phyloP scores from a whole-genome alignment of 2,113 vertebrate genomes.

The Ardeotis arabs region DNA sequence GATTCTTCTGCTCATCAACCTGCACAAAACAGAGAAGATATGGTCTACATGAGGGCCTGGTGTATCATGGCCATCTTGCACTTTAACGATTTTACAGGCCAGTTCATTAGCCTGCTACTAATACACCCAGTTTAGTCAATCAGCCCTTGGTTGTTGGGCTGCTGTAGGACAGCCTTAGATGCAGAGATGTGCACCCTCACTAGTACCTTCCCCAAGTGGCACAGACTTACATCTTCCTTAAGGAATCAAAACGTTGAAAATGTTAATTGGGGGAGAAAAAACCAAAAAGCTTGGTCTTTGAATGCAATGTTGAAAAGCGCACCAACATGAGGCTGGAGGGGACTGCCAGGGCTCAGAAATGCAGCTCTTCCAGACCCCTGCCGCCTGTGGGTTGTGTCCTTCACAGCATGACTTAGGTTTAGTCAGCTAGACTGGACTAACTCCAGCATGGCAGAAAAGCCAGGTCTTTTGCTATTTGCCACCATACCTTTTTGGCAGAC shows the following conservation, averaged over 20 bases:
- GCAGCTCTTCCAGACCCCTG: not conserved
- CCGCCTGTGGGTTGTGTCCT: not conserved
- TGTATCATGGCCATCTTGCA: not conserved
- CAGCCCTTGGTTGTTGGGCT: not conserved
- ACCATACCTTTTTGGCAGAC: not conserved
- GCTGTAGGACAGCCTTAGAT: not conserved
- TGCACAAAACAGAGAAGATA: not conserved
- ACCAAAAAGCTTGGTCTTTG: not conserved
- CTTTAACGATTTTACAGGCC: not conserved
- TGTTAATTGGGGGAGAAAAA: not conserved
- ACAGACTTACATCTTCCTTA: not conserved
- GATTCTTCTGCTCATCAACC: not conserved
- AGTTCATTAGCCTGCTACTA: not conserved
- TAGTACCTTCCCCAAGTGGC: not conserved
- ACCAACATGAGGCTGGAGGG: not conserved
- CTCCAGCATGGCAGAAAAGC: not conserved
- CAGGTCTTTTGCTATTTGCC: not conserved
- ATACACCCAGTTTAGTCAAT: not conserved
- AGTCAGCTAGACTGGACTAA: not conserved
- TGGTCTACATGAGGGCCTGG: not conserved
- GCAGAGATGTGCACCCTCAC: not conserved
- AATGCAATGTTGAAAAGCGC: not conserved
- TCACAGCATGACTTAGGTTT: not conserved
- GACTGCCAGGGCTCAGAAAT: not conserved
- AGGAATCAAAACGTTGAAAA: accelerated